Evolutionary conservation across 2,797 vertebrate genomes (phyloP).

Genomic region (Enteromius mattozi): DNA sequence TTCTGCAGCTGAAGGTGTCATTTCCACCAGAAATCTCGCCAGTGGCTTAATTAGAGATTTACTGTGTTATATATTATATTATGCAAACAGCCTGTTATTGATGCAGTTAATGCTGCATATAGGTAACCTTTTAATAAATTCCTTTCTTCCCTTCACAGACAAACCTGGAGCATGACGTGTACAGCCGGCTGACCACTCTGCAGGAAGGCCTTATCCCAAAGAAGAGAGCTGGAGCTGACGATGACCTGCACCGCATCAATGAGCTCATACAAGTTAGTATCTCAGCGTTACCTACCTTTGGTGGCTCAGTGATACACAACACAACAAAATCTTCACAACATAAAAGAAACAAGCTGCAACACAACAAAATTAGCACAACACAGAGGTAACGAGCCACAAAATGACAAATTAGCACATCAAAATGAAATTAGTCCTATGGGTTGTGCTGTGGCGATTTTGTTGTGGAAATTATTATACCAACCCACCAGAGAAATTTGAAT

Average conservation of each 20-base stretch:
- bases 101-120: not conserved
- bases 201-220: slow-evolving; percentile 98
- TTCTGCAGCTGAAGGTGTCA: slow-evolving; percentile 38
- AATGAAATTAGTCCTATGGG: not conserved
- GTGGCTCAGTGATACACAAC: not conserved
- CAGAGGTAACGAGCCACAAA: no score
- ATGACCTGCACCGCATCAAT: slow-evolving; percentile 95
- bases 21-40: not conserved
- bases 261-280: slow-evolving; percentile 93
- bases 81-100: not conserved
- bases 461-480: not conserved
- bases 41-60: not conserved
- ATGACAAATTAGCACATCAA: not conserved
- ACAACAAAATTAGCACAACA: not conserved
- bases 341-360: not conserved
- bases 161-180: slow-evolving; percentile 94
- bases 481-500: not conserved
- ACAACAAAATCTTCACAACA: no score
- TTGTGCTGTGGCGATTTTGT: not conserved
- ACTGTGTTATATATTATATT: not conserved
- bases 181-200: slow-evolving; percentile 91
- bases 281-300: not conserved
- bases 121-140: not conserved
- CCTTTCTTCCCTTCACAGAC: slow-evolving; percentile 75
- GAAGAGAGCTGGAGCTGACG: slow-evolving; percentile 92